Evolutionary conservation across 2,797 vertebrate genomes (phyloP).

Genomic region (Pteronotus mesoamericanus): DNA sequence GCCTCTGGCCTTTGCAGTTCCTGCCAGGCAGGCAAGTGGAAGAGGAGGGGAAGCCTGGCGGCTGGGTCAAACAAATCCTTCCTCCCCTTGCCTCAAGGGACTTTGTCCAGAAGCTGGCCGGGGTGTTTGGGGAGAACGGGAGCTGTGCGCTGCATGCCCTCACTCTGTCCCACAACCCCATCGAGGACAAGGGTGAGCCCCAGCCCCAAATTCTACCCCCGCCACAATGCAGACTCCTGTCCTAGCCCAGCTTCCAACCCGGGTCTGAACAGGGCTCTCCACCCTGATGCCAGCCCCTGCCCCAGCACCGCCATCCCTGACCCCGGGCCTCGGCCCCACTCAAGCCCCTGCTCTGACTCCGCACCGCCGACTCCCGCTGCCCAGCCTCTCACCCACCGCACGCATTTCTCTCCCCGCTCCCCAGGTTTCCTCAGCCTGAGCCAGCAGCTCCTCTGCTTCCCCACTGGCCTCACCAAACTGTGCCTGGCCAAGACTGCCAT

Average conservation of each 20-base stretch:
- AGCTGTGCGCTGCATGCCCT: conserved; percentile 90
- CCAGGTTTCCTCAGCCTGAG: conserved; percentile 91
- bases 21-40: conserved; percentile 22
- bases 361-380: background rate
- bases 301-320: background rate
- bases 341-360: background rate
- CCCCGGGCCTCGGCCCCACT: conserved; percentile 13
- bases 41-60: conserved; percentile 24
- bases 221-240: background rate
- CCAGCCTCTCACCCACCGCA: background rate
- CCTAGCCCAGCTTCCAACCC: conserved; percentile 52
- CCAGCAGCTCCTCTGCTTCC: conserved; percentile 92
- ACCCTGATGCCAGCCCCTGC: background rate
- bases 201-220: conserved; percentile 3
- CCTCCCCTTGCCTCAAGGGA: conserved; percentile 83
- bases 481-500: conserved; percentile 93
- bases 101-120: conserved; percentile 93
- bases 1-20: background rate
- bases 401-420: background rate
- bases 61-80: conserved; percentile 64
- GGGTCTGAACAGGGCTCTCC: background rate
- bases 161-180: conserved; percentile 91
- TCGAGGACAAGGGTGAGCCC: conserved; percentile 92
- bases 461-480: conserved; percentile 90
- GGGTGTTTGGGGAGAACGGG: conserved; percentile 91